A percentile compares a stretch with the other conserved stretches of the same genome.
Evolutionary conservation across 2,797 vertebrate genomes (phyloP).

Genomic region (Iguana delicatissima): DNA sequence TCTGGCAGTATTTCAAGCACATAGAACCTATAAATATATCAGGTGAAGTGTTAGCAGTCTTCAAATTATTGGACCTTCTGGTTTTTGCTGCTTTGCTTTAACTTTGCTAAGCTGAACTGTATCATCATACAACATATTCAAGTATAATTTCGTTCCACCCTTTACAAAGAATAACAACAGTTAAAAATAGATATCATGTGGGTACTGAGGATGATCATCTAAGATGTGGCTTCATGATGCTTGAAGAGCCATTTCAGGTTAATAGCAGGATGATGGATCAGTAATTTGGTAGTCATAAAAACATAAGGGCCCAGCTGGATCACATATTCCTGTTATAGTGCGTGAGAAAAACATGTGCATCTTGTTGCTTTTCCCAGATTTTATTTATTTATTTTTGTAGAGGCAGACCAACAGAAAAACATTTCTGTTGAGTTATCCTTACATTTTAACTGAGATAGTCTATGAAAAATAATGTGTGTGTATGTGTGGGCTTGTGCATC

Average conservation of each 20-base stretch:
- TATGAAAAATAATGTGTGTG: too few species aligned
- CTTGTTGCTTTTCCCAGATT: too few species aligned
- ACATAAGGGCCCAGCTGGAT: background rate
- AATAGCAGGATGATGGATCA: background rate
- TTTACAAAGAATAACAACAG: background rate
- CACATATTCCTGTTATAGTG: too few species aligned
- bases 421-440: too few species aligned
- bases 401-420: too few species aligned
- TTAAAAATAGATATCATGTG: background rate
- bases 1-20: background rate
- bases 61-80: background rate
- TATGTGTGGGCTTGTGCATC: too few species aligned
- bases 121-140: background rate
- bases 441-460: too few species aligned
- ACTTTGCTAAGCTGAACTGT: constrained; percentile 7
- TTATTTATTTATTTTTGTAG: too few species aligned
- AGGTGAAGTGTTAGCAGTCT: background rate
- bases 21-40: background rate
- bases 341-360: too few species aligned
- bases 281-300: background rate
- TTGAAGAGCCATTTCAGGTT: background rate
- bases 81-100: background rate
- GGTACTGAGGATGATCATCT: background rate
- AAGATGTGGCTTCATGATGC: background rate
- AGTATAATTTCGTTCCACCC: background rate